Evolutionary conservation across 37 sponge, comb jelly and placozoan species (phyloP).

Genomic region (Hexactinellida sp.): DNA sequence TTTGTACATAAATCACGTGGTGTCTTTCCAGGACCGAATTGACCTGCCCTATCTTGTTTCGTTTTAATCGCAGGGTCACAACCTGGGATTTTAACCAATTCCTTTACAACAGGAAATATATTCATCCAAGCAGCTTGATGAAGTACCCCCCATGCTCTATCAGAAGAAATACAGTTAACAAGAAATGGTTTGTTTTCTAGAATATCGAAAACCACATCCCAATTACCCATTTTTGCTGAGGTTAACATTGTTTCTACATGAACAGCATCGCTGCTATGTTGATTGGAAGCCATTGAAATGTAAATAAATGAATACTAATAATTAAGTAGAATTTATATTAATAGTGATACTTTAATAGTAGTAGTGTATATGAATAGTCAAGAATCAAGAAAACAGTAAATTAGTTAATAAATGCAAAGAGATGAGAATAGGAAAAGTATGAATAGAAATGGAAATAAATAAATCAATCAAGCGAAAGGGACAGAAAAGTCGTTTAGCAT

Average conservation of each 20-base stretch:
- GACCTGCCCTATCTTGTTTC: not conserved
- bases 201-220: slow-evolving; percentile 17
- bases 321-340: too few species aligned
- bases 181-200: slow-evolving; percentile 21
- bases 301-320: too few species aligned
- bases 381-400: too few species aligned
- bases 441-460: too few species aligned
- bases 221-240: slow-evolving; percentile 21
- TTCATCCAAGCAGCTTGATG: slow-evolving; percentile 25
- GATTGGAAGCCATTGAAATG: not conserved
- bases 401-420: too few species aligned
- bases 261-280: not conserved
- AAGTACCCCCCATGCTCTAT: slow-evolving; percentile 21
- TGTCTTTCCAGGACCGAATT: not conserved
- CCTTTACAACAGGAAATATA: not conserved
- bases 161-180: slow-evolving; percentile 23
- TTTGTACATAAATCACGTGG: not conserved
- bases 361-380: too few species aligned
- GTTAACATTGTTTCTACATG: not conserved
- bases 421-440: too few species aligned
- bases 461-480: too few species aligned
- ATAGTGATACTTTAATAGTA: too few species aligned
- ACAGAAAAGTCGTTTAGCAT: too few species aligned
- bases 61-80: slow-evolving; percentile 19
- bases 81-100: not conserved